phyloP scores from a whole-genome alignment of 2,797 vertebrate species.

The Esox lucius region DNA sequence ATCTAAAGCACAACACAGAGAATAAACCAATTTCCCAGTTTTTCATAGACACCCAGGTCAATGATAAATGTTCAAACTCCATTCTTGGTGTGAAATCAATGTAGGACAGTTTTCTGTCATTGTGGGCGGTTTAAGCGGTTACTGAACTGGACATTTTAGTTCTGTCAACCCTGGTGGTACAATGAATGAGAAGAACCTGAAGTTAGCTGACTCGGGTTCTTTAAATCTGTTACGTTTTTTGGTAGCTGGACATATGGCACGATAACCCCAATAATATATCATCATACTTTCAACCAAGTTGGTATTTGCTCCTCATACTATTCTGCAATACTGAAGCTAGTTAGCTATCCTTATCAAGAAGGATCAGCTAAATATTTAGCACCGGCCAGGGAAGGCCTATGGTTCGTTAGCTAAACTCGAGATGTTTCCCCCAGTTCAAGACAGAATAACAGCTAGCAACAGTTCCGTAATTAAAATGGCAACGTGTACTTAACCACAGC shows the following conservation, averaged over 20 bases:
- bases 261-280: background rate
- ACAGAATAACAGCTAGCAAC: background rate
- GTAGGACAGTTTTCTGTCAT: too few species aligned
- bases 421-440: background rate
- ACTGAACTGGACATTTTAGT: too few species aligned
- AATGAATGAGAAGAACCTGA: background rate
- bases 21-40: too few species aligned
- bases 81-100: too few species aligned
- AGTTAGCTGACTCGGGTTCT: background rate
- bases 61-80: too few species aligned
- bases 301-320: background rate
- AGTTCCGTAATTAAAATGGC: background rate
- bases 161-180: background rate
- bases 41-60: too few species aligned
- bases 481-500: background rate
- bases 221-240: background rate
- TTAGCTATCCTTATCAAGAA: background rate
- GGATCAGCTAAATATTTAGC: background rate
- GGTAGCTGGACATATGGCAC: background rate
- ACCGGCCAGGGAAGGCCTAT: background rate
- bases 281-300: background rate
- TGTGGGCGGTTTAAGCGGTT: too few species aligned
- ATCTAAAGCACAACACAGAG: too few species aligned
- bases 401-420: background rate
- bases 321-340: background rate